Percentiles rank a stretch among this genome's conserved stretches.
Evolutionary conservation across 2,888 invertebrate species (phyloP).

Genomic region (Cyrtodaria siliqua): DNA sequence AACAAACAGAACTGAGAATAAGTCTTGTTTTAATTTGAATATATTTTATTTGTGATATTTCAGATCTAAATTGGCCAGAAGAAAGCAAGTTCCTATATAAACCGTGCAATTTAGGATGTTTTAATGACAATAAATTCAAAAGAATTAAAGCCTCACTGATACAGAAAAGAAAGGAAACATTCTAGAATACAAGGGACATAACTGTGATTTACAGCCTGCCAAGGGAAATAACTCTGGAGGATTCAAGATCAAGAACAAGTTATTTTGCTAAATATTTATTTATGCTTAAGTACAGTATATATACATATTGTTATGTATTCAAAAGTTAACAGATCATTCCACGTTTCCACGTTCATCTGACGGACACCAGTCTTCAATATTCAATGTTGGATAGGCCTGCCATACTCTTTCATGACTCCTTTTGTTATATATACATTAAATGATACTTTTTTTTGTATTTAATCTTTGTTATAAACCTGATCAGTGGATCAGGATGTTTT

Average conservation of each 20-base stretch:
- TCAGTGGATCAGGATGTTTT: no score
- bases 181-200: slow-evolving; percentile 1
- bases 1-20: no score
- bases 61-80: slow-evolving; percentile 62
- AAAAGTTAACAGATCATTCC: slow-evolving; percentile 6
- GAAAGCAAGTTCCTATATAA: slow-evolving; percentile 60
- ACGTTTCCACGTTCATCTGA: background rate
- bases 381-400: no score
- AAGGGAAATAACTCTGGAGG: slow-evolving; percentile 30
- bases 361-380: no score
- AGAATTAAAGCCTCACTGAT: background rate
- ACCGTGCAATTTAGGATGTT: background rate
- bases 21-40: no score
- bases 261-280: slow-evolving; percentile 35
- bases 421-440: no score
- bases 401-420: no score
- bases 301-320: slow-evolving; percentile 38
- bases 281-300: slow-evolving; percentile 35
- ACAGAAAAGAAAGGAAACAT: background rate
- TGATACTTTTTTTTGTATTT: no score
- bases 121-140: background rate
- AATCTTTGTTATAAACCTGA: no score
- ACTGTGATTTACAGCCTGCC: slow-evolving; percentile 4
- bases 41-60: slow-evolving; percentile 15
- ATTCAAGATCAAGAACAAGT: slow-evolving; percentile 13